These are phyloP conservation scores for Drosophila trapezifrons DNA, from an alignment of 1,140 invertebrate species.

Conservation along the genomic window DNA sequence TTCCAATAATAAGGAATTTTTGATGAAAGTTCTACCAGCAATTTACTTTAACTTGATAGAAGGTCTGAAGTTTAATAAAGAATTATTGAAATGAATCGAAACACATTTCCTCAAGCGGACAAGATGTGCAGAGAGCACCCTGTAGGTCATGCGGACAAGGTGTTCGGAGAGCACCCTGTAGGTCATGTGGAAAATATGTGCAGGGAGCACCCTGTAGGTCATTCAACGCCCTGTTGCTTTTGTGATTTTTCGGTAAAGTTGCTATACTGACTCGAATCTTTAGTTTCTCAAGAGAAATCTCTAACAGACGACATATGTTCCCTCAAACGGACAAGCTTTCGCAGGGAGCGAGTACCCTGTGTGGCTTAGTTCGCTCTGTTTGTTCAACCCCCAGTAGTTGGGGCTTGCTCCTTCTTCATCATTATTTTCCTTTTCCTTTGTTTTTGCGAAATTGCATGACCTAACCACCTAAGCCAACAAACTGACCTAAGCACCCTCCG, in stretches of 20 bases:
- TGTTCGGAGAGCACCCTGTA: no score
- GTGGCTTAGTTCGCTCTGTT: conserved; percentile 13
- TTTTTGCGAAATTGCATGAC: conserved; percentile 40
- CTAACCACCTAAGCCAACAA: conserved; percentile 50
- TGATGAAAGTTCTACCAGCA: not conserved
- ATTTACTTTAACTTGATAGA: not conserved
- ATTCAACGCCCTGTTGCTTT: not conserved
- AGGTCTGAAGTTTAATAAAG: not conserved
- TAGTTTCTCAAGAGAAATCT: not conserved
- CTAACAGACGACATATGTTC: not conserved
- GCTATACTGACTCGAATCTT: not conserved
- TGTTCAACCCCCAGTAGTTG: conserved; percentile 13
- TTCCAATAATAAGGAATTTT: not conserved
- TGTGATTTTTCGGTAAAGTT: not conserved
- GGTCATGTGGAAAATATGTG: no score
- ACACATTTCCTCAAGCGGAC: not conserved
- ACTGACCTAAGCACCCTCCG: conserved; percentile 46
- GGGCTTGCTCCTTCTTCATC: conserved; percentile 19
- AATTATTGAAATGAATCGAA: no score
- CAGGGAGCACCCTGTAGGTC: not conserved
- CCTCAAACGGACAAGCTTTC: not conserved
- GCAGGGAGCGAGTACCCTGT: conserved; percentile 9
- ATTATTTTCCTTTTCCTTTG: conserved; percentile 30
- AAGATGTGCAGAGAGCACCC: not conserved
- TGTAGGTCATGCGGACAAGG: no score